These are phyloP conservation scores for Scyliorhinus canicula DNA, from an alignment of 2,797 vertebrate species.

Conservation along the genomic window DNA sequence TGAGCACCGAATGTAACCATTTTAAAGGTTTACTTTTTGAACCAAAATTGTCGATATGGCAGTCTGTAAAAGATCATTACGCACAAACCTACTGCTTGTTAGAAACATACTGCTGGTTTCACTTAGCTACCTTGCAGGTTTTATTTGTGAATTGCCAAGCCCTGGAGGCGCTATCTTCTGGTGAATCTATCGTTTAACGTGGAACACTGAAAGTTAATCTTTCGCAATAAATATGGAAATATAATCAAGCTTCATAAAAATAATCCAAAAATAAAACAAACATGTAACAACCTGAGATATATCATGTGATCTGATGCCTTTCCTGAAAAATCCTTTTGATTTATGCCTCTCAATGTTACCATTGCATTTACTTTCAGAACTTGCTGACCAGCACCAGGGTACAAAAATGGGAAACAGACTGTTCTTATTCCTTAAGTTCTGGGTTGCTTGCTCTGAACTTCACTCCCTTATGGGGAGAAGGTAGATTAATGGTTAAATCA, in stretches of 20 bases:
- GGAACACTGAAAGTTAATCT: not conserved
- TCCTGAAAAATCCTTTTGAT: not conserved
- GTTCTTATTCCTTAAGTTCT: not conserved
- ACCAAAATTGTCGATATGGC: not conserved
- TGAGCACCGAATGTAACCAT: not conserved
- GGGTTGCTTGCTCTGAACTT: not conserved
- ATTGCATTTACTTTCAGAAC: not conserved
- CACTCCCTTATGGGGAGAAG: not conserved
- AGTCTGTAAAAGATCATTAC: constrained; percentile 4
- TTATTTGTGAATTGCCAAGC: not conserved
- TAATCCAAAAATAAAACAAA: not conserved
- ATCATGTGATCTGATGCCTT: not conserved
- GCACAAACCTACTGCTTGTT: not conserved
- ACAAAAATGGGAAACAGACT: not conserved
- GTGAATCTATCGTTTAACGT: not conserved
- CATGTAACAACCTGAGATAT: not conserved
- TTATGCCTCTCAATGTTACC: not conserved
- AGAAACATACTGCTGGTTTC: not conserved
- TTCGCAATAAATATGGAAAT: not conserved
- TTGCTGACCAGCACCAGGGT: not conserved
- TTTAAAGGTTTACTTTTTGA: constrained; percentile 15
- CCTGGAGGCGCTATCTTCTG: not conserved
- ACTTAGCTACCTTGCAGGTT: constrained; percentile 16
- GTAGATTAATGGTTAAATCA: too few species aligned
- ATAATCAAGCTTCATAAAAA: constrained; percentile 2